Evolutionary conservation across 2,888 invertebrate species (phyloP).

Genomic region (Cephus pulcher): DNA sequence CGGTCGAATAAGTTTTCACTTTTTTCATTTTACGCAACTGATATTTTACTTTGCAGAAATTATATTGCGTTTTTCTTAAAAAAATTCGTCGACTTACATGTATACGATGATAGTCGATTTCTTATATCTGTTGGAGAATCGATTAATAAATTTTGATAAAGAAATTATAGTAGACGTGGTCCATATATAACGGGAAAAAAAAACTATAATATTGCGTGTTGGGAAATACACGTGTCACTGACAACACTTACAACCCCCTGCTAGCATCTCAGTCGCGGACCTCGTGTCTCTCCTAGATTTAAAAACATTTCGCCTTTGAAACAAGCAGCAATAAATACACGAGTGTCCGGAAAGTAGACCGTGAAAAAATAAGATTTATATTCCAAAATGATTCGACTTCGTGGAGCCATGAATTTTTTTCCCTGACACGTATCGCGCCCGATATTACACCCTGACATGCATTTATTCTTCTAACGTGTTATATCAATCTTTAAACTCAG

Average conservation of each 20-base stretch:
- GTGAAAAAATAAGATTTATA: constrained; percentile 45
- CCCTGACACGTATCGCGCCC: background rate
- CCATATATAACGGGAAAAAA: constrained; percentile 29
- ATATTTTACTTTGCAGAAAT: background rate
- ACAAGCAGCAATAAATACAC: constrained; percentile 41
- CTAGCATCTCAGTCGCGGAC: constrained; percentile 33
- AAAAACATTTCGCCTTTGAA: constrained; percentile 8
- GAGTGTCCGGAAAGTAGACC: constrained; percentile 42
- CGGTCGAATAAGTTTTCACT: background rate
- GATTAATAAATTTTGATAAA: background rate
- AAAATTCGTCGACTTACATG: too few species aligned
- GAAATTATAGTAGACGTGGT: background rate
- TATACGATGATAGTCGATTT: too few species aligned
- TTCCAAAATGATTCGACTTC: background rate
- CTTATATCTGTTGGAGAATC: too few species aligned
- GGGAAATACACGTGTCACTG: constrained; percentile 47
- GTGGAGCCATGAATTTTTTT: background rate
- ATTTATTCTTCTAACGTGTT: background rate
- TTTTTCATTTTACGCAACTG: background rate
- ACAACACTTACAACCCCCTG: constrained; percentile 43
- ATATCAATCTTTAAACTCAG: background rate
- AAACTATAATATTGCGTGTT: constrained; percentile 45
- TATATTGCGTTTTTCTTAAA: background rate
- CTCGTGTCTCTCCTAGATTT: constrained; percentile 8
- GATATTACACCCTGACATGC: background rate